Conservation (phyloP, 2,113 vertebrate genomes). For the Lepidothrix coronata region DNA sequence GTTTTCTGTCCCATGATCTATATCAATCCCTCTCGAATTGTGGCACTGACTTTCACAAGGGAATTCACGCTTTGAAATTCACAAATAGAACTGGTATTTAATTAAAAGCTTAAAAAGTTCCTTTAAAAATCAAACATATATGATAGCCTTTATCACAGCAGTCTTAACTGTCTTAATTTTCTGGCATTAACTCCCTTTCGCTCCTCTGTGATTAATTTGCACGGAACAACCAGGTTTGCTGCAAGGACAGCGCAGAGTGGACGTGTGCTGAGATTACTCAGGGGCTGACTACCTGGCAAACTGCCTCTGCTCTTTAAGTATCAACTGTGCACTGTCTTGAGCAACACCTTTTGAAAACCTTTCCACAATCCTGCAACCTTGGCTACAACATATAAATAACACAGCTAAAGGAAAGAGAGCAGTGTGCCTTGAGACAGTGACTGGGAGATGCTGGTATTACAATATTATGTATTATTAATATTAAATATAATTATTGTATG, state of each 20-base stretch:
- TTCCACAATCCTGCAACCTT: background rate
- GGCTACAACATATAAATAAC: background rate
- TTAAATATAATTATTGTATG: background rate
- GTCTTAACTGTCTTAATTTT: background rate
- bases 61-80: background rate
- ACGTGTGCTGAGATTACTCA: background rate
- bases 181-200: background rate
- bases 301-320: background rate
- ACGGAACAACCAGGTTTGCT: background rate
- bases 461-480: background rate
- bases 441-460: background rate
- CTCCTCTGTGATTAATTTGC: background rate
- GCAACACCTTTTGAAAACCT: background rate
- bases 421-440: background rate
- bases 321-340: fast-evolving
- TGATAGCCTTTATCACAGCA: background rate
- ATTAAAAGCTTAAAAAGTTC: background rate
- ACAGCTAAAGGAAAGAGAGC: background rate
- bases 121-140: background rate
- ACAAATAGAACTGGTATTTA: background rate
- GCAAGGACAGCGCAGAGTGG: background rate
- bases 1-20: background rate
- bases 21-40: background rate
- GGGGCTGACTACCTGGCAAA: background rate
- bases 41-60: background rate